Evolutionary conservation across 2,888 invertebrate genomes (phyloP).

Genomic region (Hipparchia sbordonii): DNA sequence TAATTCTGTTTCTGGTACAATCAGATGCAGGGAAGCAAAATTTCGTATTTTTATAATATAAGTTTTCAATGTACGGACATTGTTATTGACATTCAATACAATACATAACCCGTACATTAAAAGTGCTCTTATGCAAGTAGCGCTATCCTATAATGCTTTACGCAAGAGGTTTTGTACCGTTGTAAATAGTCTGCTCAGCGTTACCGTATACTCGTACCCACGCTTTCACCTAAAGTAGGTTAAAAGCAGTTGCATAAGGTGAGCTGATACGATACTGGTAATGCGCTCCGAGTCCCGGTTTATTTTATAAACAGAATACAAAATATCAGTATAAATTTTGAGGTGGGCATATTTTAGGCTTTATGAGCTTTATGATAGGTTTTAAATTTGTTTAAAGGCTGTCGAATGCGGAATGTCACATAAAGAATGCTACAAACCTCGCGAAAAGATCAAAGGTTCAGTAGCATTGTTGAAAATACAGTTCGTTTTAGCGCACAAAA

Average conservation of each 20-base stretch:
- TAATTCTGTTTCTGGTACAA: too few relatives aligned
- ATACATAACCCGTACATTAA: background rate
- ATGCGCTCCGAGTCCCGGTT: constrained; percentile 35
- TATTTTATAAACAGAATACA: constrained; percentile 38
- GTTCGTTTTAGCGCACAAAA: constrained; percentile 13
- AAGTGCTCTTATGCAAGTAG: constrained; percentile 6
- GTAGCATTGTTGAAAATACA: constrained; percentile 8
- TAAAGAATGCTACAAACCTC: constrained; percentile 17
- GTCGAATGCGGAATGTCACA: constrained; percentile 7
- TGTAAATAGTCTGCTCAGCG: constrained; percentile 34
- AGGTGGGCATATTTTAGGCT: constrained; percentile 19
- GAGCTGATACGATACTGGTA: constrained; percentile 45
- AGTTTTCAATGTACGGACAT: too few relatives aligned
- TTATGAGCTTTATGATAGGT: constrained; percentile 10
- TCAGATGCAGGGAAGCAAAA: too few relatives aligned
- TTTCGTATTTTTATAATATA: too few relatives aligned
- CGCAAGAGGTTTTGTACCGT: constrained; percentile 24
- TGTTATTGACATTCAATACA: background rate
- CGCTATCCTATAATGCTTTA: constrained; percentile 17
- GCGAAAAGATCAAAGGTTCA: constrained; percentile 19
- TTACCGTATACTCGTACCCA: constrained; percentile 32
- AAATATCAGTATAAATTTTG: constrained; percentile 19
- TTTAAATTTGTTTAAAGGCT: background rate
- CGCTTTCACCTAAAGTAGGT: constrained; percentile 59
- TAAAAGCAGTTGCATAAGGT: constrained; percentile 67